Conservation (phyloP, 2,797 vertebrate species). For the Silurus lanzhouensis region DNA sequence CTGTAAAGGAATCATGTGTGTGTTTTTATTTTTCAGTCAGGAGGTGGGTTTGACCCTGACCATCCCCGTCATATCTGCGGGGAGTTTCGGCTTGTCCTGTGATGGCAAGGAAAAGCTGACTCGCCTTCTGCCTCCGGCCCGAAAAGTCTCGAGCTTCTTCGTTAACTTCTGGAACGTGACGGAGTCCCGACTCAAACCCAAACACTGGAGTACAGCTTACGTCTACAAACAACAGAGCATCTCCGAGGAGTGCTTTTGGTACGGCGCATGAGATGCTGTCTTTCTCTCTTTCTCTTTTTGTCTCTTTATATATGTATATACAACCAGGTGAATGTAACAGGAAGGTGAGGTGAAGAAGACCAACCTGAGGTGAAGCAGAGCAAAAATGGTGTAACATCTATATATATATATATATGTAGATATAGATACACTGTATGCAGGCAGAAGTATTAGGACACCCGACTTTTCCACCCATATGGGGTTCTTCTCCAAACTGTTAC, state of each 20-base stretch:
- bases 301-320: neutral
- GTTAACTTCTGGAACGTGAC: constrained; percentile 76
- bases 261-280: constrained; percentile 50
- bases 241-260: constrained; percentile 90
- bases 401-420: neutral
- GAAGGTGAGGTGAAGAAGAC: too few relatives aligned
- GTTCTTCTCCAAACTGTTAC: too few relatives aligned
- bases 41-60: constrained; percentile 77
- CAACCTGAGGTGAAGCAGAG: too few relatives aligned
- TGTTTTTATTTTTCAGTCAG: constrained; percentile 66
- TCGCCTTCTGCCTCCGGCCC: constrained; percentile 86
- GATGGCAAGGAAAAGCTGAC: constrained; percentile 86
- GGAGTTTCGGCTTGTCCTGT: constrained; percentile 93
- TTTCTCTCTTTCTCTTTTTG: constrained; percentile 1
- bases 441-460: too few relatives aligned
- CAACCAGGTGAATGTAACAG: neutral
- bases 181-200: constrained; percentile 51
- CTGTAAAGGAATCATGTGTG: neutral
- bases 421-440: neutral
- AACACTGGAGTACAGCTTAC: constrained; percentile 76
- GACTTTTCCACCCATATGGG: too few relatives aligned
- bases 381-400: neutral
- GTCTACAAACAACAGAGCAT: constrained; percentile 79
- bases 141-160: constrained; percentile 84
- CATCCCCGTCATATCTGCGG: constrained; percentile 90